phyloP scores from a whole-genome alignment of 2,113 vertebrate species.

The Pogona vitticeps region DNA sequence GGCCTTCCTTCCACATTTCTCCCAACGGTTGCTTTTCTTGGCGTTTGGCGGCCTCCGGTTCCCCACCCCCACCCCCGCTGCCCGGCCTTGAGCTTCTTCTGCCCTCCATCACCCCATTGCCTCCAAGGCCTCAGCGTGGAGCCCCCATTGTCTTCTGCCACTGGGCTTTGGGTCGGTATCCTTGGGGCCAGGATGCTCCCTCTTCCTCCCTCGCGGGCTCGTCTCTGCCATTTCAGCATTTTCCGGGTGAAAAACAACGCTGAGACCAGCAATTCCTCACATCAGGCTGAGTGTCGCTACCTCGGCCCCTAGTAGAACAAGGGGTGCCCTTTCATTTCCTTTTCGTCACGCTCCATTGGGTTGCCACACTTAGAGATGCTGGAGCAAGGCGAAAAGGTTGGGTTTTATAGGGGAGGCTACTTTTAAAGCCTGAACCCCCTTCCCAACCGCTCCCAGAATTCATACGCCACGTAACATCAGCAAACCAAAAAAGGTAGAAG shows the following conservation, averaged over 20 bases:
- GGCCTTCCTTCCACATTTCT: too few species aligned
- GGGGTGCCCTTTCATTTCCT: neutral
- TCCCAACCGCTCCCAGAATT: too few species aligned
- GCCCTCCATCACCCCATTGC: neutral
- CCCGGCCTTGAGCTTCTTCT: neutral
- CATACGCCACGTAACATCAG: too few species aligned
- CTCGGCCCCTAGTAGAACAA: too few species aligned
- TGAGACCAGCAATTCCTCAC: neutral
- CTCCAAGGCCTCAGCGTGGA: neutral
- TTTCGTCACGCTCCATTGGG: too few species aligned
- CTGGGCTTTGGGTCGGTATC: neutral
- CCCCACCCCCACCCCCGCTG: too few species aligned
- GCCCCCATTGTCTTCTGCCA: neutral
- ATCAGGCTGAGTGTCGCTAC: neutral
- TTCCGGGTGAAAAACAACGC: too few species aligned
- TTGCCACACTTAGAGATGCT: too few species aligned
- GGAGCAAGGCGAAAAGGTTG: too few species aligned
- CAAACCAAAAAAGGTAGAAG: too few species aligned
- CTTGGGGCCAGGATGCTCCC: neutral
- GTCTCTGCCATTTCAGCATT: neutral
- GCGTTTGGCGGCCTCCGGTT: neutral
- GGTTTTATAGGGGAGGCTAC: too few species aligned
- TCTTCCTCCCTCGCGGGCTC: neutral
- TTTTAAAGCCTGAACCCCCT: too few species aligned
- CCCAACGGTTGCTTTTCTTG: neutral